Base-by-base conservation (phyloP, 2,888 invertebrate genomes). In the Tetanocera ferruginea region DNA sequence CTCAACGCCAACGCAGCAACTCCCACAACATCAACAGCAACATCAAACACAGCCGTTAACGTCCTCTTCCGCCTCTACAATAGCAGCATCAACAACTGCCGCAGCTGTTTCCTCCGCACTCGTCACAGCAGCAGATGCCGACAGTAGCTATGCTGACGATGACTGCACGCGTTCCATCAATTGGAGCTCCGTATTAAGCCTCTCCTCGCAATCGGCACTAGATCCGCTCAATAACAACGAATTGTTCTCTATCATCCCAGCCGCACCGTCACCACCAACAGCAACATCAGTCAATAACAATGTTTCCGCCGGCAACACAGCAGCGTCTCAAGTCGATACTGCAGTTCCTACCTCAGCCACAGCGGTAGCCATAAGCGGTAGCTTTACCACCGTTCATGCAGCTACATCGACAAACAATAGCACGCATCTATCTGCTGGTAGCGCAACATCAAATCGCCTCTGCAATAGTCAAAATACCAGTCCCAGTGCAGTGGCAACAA, bases 121-220 rank as follows among this genome's bases (percentile, higher is more conserved):
- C 23, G 69, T 76, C 76, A 82, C 82, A 51, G 81, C 78, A 77
- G 84, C 84, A 82, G 94, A 94, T 88, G 93, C 92, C 73, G 95
- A 95, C 89, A 94, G 94, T 25, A 95, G 95, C 83, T 93, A 94
- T 88, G 95, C 94, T 84, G 95, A 95, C 89, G 93, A 93, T 80
- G 94, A 94, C 84, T 91, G 92, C 87, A 94, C 93, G 87, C 93
- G 95, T 84, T 93, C 95, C 85, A 96, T 97, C 90, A 96, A 96
- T 91, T 97, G 97, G 97, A 95, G 96, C 88, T 96, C 96, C 72
- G 96, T 97, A 85, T 92, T 97, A 82, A 96, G 95, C 88, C 92
- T 97, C 70, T 95, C 95, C 83, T 95, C 95, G 83, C 95, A 96
- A 87, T 95, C 95, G 80, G 96, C 96, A 88, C 91, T 96, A 77